A percentile compares a stretch with the other conserved stretches of the same genome.
phyloP scores from a whole-genome alignment of 2,797 vertebrate species.

The Acanthis flammea region DNA sequence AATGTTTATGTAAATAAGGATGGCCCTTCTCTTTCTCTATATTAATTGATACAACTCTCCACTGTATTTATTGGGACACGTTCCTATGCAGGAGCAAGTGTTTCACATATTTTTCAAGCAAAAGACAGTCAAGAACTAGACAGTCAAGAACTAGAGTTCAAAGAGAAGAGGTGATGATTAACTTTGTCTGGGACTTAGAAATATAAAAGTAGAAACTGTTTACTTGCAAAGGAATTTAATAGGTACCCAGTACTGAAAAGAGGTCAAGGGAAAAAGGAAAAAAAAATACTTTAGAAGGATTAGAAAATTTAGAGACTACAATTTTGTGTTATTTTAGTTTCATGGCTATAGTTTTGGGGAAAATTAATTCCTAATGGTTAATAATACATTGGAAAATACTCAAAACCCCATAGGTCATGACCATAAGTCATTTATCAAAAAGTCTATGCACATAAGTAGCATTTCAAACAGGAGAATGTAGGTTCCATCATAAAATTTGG shows the following conservation, averaged over 20 bases:
- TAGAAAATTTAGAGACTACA: neutral
- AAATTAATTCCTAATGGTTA: neutral
- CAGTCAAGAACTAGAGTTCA: neutral
- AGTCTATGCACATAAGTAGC: neutral
- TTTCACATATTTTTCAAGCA: neutral
- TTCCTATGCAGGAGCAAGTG: neutral
- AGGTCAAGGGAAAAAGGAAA: neutral
- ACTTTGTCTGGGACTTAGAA: neutral
- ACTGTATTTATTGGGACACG: rapidly evolving
- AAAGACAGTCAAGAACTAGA: neutral
- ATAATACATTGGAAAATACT: neutral
- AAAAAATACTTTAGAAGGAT: neutral
- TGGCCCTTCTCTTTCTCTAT: neutral
- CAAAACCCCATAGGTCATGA: neutral
- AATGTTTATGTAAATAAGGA: neutral
- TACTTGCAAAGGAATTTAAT: neutral
- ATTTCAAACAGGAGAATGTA: neutral
- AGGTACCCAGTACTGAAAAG: neutral
- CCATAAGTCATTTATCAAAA: neutral
- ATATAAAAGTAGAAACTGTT: neutral
- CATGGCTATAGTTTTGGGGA: neutral
- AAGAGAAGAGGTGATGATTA: neutral
- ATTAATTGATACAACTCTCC: neutral
- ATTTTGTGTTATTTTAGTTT: neutral
- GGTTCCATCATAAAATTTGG: neutral